A percentile compares a stretch with the other conserved stretches of the same genome.
Evolutionary conservation across 2,113 vertebrate genomes (phyloP).

Genomic region (Petromus typicus): DNA sequence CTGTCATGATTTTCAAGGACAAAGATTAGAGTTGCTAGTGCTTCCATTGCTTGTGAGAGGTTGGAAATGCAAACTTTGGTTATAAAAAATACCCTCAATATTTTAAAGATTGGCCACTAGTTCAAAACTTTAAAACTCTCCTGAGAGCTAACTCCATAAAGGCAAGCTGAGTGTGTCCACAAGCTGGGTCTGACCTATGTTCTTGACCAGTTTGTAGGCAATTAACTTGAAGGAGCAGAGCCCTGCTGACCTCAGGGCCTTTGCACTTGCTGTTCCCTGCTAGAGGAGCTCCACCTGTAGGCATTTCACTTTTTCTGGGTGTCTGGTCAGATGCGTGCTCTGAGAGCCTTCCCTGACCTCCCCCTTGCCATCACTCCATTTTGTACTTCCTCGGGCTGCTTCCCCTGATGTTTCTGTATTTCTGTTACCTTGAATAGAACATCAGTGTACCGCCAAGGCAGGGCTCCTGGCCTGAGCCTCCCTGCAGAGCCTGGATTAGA

Average conservation of each 20-base stretch:
- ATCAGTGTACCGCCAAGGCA: neutral
- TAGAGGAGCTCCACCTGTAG: neutral
- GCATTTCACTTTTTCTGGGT: neutral
- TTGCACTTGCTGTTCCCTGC: neutral
- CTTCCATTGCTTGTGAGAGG: neutral
- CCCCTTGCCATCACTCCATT: neutral
- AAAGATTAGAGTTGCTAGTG: neutral
- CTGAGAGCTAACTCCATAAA: neutral
- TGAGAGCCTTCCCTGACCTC: neutral
- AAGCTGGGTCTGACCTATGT: neutral
- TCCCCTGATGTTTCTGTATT: neutral
- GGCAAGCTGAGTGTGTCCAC: rapidly evolving
- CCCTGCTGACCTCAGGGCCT: neutral
- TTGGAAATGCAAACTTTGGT: neutral
- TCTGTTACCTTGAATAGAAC: neutral
- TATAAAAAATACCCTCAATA: neutral
- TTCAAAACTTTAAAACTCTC: neutral
- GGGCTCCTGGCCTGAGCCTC: neutral
- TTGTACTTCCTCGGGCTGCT: neutral
- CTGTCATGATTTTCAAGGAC: neutral
- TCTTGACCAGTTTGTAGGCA: neutral
- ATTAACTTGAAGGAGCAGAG: neutral
- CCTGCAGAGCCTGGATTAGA: rapidly evolving
- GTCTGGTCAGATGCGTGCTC: neutral
- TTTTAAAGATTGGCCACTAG: neutral